A percentile compares a stretch with the other conserved stretches of the same genome.
Evolutionary conservation across 2,888 invertebrate species (phyloP).

Genomic region (Caradrina kadenii): DNA sequence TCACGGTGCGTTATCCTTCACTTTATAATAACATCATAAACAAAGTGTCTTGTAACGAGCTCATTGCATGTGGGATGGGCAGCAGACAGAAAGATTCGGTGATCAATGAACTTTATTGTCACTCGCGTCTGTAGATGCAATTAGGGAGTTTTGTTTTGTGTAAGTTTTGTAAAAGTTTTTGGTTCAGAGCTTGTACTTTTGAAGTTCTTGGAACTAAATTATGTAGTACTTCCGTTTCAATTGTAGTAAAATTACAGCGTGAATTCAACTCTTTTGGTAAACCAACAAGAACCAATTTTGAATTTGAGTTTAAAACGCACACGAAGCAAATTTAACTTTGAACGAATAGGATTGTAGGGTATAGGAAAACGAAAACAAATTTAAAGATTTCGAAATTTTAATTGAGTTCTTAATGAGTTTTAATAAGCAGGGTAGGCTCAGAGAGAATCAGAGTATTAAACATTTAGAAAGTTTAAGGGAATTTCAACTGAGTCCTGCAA

Average conservation of each 20-base stretch:
- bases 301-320: not conserved
- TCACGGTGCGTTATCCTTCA: slow-evolving; percentile 72
- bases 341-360: not conserved
- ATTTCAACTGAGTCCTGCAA: not conserved
- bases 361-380: not conserved
- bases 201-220: slow-evolving; percentile 10
- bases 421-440: not conserved
- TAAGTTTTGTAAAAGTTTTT: slow-evolving; percentile 26
- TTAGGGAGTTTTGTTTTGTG: slow-evolving; percentile 31
- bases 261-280: not conserved
- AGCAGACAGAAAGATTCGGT: slow-evolving; percentile 38
- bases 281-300: not conserved
- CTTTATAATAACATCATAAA: slow-evolving; percentile 66
- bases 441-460: not conserved
- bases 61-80: slow-evolving; percentile 66
- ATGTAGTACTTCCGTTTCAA: slow-evolving; percentile 9
- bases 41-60: slow-evolving; percentile 60
- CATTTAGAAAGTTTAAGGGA: slow-evolving; percentile 14
- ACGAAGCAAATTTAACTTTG: not conserved
- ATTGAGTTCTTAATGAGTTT: slow-evolving; percentile 13
- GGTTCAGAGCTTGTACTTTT: slow-evolving; percentile 14
- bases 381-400: not conserved
- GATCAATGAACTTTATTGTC: slow-evolving; percentile 59
- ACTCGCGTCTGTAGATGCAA: slow-evolving; percentile 26
- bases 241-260: slow-evolving; percentile 1